These are phyloP conservation scores for Aspidoscelis tigris DNA, from an alignment of 2,113 vertebrate genomes.

Conservation along the genomic window DNA sequence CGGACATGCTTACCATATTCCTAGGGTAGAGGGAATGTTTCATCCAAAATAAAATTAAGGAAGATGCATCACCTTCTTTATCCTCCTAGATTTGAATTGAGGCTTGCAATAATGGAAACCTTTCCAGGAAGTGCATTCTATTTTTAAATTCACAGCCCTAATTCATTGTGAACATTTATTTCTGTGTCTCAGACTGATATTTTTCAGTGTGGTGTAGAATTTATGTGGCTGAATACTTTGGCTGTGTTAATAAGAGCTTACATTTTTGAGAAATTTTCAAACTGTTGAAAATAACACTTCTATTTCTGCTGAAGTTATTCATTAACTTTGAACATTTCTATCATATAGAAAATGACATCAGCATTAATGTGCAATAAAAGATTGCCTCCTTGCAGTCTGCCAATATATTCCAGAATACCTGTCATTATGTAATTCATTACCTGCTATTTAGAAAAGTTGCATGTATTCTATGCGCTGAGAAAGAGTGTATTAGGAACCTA, in stretches of 20 bases:
- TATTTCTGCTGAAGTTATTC: constrained; percentile 12
- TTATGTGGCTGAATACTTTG: not conserved
- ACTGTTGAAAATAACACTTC: not conserved
- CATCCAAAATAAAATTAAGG: not conserved
- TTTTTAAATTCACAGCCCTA: constrained; percentile 34
- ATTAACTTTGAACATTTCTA: constrained; percentile 18
- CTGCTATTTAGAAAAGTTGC: constrained; percentile 13
- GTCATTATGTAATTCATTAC: not conserved
- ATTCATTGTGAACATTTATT: constrained; percentile 25
- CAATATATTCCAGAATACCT: not conserved
- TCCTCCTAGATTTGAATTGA: constrained; percentile 30
- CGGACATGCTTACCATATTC: not conserved
- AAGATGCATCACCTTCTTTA: constrained; percentile 19
- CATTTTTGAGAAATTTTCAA: constrained; percentile 24
- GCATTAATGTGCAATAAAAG: constrained; percentile 15
- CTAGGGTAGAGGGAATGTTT: not conserved
- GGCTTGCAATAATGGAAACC: constrained; percentile 19
- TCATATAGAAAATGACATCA: not conserved
- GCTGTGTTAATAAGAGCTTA: constrained; percentile 13
- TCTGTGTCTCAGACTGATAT: constrained; percentile 1
- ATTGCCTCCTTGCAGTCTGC: constrained; percentile 31
- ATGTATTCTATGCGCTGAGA: not conserved
- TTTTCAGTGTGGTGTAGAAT: not conserved
- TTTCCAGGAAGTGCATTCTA: not conserved
- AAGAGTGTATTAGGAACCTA: not conserved